Evolutionary conservation across 2,113 vertebrate species (phyloP), one percentile per base, ranked within the genome.

Genomic region (Paratilapia polleni): DNA sequence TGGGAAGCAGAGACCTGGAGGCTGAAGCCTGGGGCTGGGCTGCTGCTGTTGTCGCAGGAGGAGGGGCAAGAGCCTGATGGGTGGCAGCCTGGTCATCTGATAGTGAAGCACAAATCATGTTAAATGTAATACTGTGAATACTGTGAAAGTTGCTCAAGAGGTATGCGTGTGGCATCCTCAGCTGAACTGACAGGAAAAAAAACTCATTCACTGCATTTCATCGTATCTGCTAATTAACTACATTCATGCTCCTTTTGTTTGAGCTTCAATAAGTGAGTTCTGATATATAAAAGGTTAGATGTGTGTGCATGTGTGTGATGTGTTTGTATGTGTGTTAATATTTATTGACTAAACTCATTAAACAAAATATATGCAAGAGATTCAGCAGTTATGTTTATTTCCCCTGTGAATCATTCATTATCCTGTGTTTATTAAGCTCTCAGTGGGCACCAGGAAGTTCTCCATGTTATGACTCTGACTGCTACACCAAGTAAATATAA

Each of bases 1-100:
- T 99, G 8, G 97, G 97, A 6, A 98, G 96, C 84, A 94, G 96
- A 58, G 98, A 97, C 87, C 97, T 98, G 82, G 94, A 87, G 89
- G 92, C 90, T 93, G 76, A 89, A 78, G 92, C 90, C 89, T 91
- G 94, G 93, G 87, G 88, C 88, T 93, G 94, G 3, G 95, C 88
- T 52, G 92, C 19, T 81, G 87, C 93, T 68, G 92, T 28, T 52
- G 96, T 87, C 19, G 87, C n/a, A 15, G 82, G 15, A 15, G 80
- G 20, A 12, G 80, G 10, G 26, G 31, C 68, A 14, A 74, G 28
- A 13, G 84, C 28, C 2, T 83, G 60, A 13, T 85, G 77, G 62
- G 38, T 68, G 61, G 93, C 79, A 59, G 86, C 63, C 70, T 92
- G 89, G 41, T 92, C 92, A 58, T 94, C 94, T 94, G 86, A 49